Conservation (phyloP, 2,797 vertebrate species). For the Sciurus carolinensis region DNA sequence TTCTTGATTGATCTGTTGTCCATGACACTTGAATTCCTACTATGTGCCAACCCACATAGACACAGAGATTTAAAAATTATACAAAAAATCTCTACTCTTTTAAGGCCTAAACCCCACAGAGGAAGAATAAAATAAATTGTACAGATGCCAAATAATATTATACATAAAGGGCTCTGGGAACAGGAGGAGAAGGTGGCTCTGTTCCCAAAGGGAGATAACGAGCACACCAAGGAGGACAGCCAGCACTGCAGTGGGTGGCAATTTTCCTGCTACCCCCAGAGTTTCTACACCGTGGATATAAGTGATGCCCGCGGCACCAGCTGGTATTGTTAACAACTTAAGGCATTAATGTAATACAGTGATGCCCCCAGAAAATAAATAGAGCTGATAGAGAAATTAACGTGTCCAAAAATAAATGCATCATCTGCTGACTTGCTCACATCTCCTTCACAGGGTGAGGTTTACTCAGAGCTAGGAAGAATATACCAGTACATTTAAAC, state of each 20-base stretch:
- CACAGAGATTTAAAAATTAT: not conserved
- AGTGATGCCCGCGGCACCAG: conserved; percentile 67
- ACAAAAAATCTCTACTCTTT: not conserved
- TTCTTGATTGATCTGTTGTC: too few species aligned
- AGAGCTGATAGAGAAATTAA: conserved; percentile 76
- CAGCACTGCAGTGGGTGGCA: not conserved
- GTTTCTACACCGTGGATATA: not conserved
- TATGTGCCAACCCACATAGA: not conserved
- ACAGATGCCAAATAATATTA: not conserved
- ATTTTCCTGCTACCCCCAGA: not conserved
- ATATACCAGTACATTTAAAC: not conserved
- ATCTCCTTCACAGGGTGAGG: conserved; percentile 68
- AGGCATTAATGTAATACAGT: conserved; percentile 67
- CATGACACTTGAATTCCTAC: not conserved
- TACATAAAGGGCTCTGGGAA: not conserved
- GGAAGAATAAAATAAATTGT: not conserved
- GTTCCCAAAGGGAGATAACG: not conserved
- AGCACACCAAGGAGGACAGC: not conserved
- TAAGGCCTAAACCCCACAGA: not conserved
- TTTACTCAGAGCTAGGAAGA: conserved; percentile 53
- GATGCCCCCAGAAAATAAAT: conserved; percentile 80
- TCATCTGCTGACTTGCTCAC: conserved; percentile 65
- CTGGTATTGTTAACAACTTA: conserved; percentile 71
- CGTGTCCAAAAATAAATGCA: conserved; percentile 81
- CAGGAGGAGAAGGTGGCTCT: not conserved